Evolutionary conservation across 2,888 invertebrate genomes (phyloP), one percentile per base, ranked within the genome.

Genomic region (Nezara viridula): DNA sequence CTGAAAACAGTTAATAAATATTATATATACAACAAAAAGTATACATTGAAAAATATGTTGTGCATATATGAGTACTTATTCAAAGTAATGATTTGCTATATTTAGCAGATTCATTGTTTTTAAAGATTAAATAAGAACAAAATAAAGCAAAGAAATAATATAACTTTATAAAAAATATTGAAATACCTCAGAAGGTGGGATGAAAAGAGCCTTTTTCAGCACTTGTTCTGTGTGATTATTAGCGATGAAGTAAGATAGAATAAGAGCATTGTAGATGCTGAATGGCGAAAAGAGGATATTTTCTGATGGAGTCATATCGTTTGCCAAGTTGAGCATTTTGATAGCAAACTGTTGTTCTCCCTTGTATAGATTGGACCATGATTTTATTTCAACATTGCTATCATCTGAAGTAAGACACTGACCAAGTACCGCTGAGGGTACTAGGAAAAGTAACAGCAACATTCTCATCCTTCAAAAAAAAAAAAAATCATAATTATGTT

Each of bases 221-320:
- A 94, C 93, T 10, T 92, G 92, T 92, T 97, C 97, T 0, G 97
- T 97, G 88, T 95, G 94, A 24, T 95, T 95, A 0, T 94, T 95
- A 1, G 97, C 93, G 0, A 97, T 95, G 92, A 97, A 97, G 92
- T 97, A 97, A 0, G 96, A 96, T 90, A 98, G 93, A 86, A 96
- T 92, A 52, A 98, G 92, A 0, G 97, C 96, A 91, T 97, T 96
- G 92, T 97, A 96, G 24, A 97, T 95, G 91, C 97, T 97, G 93
- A 96, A 96, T 0, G 98, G 98, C 12, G 98, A 98, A 93, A 97
- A 97, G 94, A 98, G 97, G 73, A 98, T 93, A 92, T 97, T 98
- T 91, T 96, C 96, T 77, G 94, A 94, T 0, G 95, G 95, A 91
- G 95, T 95, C 32, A 94, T 94, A 89, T 94, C 93, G 91, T 96